phyloP scores from a whole-genome alignment of 1,140 invertebrate genomes.

The Lepeophtheirus salmonis region DNA sequence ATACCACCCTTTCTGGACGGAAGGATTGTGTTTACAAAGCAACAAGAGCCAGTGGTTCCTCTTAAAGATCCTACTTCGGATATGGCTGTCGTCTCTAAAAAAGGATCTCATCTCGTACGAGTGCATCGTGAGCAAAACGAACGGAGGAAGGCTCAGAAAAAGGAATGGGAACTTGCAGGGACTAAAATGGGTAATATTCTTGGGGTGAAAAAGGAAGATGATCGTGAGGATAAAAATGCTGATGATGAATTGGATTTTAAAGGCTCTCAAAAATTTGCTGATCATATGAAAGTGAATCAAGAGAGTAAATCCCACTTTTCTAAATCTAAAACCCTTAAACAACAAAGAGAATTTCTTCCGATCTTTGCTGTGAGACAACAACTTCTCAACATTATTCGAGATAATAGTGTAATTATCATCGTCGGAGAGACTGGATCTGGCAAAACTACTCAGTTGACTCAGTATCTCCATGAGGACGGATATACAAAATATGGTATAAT shows the following conservation, averaged over 20 bases:
- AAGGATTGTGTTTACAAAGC: conserved; percentile 95
- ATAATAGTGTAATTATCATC: conserved; percentile 87
- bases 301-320: conserved; percentile 66
- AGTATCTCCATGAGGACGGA: conserved; percentile 94
- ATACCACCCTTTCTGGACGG: conserved; percentile 97
- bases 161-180: conserved; percentile 95
- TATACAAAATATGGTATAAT: conserved; percentile 84
- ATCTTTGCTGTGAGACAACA: conserved; percentile 90
- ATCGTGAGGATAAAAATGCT: conserved; percentile 37
- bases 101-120: conserved; percentile 76
- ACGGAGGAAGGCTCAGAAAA: conserved; percentile 81
- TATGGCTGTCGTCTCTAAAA: conserved; percentile 90
- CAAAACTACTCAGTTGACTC: conserved; percentile 97
- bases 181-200: conserved; percentile 93
- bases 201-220: conserved; percentile 68
- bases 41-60: conserved; percentile 86
- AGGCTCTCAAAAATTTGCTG: conserved; percentile 84
- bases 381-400: conserved; percentile 73
- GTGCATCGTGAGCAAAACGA: conserved; percentile 89
- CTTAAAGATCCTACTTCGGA: conserved; percentile 88
- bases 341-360: conserved; percentile 80
- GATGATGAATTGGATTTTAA: conserved; percentile 50
- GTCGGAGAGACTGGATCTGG: conserved; percentile 97
- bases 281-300: conserved; percentile 53
- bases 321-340: conserved; percentile 56